phyloP scores from a whole-genome alignment of 1,140 invertebrate species.

The Heliconius congener region DNA sequence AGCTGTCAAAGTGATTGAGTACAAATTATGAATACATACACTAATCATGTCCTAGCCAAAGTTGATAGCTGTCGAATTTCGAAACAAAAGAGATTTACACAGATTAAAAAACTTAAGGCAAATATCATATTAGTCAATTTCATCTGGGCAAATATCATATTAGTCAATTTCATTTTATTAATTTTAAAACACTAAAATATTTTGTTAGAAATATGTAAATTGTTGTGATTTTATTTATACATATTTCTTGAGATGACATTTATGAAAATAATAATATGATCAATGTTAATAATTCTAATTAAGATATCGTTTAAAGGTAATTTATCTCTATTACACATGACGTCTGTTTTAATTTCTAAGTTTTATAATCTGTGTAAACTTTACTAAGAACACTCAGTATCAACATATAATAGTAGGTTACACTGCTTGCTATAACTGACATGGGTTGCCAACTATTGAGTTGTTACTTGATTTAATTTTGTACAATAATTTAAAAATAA shows the following conservation, averaged over 20 bases:
- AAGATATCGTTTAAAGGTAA: too few species aligned
- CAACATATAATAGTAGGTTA: neutral
- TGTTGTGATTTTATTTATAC: too few species aligned
- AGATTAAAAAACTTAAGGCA: too few species aligned
- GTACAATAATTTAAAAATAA: too few species aligned
- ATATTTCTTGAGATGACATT: neutral
- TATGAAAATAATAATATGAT: neutral
- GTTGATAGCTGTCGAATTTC: neutral
- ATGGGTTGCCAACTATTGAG: neutral
- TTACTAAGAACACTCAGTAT: neutral
- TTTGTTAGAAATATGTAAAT: too few species aligned
- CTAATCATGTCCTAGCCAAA: neutral
- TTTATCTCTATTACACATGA: neutral
- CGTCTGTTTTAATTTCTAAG: neutral
- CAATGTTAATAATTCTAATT: too few species aligned
- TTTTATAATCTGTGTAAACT: neutral
- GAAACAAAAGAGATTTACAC: neutral
- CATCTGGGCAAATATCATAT: too few species aligned
- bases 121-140: too few species aligned
- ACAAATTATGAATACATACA: neutral
- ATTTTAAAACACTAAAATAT: neutral
- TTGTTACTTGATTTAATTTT: too few species aligned
- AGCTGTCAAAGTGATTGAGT: neutral
- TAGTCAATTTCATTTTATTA: neutral
- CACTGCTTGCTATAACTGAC: neutral